phyloP scores from a whole-genome alignment of 2,888 invertebrate species.

The Entomobrya proxima region DNA sequence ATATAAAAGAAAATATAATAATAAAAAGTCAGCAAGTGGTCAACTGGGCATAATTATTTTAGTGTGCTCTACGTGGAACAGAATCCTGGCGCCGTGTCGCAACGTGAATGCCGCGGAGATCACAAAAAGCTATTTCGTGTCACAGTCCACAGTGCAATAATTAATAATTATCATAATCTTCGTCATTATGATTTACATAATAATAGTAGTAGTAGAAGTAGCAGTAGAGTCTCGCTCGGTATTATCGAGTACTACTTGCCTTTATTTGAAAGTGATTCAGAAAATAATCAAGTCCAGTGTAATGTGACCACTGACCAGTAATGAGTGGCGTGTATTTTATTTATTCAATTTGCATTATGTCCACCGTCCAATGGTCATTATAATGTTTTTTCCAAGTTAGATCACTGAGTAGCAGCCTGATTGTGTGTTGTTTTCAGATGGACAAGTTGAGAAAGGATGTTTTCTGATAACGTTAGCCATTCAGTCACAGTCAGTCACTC shows the following conservation, averaged over 20 bases:
- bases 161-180: not conserved
- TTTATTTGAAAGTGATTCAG: not conserved
- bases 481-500: not conserved
- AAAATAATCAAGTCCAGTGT: too few species aligned
- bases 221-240: too few species aligned
- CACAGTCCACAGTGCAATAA: slow-evolving; percentile 27
- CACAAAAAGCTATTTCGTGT: slow-evolving; percentile 18
- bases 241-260: not conserved
- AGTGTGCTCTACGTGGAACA: slow-evolving; percentile 32
- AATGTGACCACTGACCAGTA: too few species aligned
- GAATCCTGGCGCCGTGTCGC: slow-evolving; percentile 61
- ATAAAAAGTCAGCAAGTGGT: slow-evolving; percentile 29
- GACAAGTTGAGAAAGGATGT: not conserved
- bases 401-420: too few species aligned
- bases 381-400: not conserved
- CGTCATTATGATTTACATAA: slow-evolving; percentile 8
- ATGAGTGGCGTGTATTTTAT: not conserved
- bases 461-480: not conserved
- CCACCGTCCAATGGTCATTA: not conserved
- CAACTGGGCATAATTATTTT: slow-evolving; percentile 16
- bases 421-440: not conserved
- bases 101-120: slow-evolving; percentile 16
- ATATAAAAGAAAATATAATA: slow-evolving; percentile 12
- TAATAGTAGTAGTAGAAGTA: not conserved
- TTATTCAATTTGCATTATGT: not conserved